phyloP scores from a whole-genome alignment of 2,113 vertebrate genomes.

The Perccottus glenii region DNA sequence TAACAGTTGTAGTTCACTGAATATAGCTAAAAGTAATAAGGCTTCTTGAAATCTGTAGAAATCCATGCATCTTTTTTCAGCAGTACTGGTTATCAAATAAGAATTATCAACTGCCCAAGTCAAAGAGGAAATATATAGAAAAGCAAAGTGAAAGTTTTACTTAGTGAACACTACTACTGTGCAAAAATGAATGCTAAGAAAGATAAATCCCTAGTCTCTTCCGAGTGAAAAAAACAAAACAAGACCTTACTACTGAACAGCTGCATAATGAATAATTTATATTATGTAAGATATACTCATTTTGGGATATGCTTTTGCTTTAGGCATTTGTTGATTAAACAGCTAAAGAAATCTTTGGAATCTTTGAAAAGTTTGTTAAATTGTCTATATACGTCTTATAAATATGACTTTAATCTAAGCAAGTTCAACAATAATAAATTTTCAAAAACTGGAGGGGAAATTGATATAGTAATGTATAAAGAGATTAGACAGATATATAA shows the following conservation, averaged over 20 bases:
- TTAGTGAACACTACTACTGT: conserved; percentile 1
- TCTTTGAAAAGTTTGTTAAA: no score
- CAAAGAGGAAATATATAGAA: conserved; percentile 3
- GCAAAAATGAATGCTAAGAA: conserved; percentile 16
- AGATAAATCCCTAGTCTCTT: conserved; percentile 3
- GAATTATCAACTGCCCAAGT: conserved; percentile 27
- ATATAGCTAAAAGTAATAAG: conserved; percentile 56
- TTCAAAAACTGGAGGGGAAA: neutral
- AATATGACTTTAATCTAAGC: no score
- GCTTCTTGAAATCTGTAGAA: conserved; percentile 44
- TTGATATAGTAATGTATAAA: neutral
- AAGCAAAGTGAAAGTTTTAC: conserved; percentile 4
- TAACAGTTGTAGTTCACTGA: conserved; percentile 20
- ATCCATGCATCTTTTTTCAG: conserved; percentile 47
- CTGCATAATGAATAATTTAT: conserved; percentile 51
- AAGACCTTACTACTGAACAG: conserved; percentile 43
- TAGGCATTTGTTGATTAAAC: conserved; percentile 27
- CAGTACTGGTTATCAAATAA: conserved; percentile 20
- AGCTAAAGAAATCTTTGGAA: neutral
- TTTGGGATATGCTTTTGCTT: conserved; percentile 73
- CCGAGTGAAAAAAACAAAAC: conserved; percentile 8
- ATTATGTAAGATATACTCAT: conserved; percentile 63
- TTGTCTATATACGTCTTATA: no score
- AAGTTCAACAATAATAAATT: no score
- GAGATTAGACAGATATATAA: no score